Evolutionary conservation across 2,888 invertebrate species (phyloP).

Genomic region (Tenthredo notha): DNA sequence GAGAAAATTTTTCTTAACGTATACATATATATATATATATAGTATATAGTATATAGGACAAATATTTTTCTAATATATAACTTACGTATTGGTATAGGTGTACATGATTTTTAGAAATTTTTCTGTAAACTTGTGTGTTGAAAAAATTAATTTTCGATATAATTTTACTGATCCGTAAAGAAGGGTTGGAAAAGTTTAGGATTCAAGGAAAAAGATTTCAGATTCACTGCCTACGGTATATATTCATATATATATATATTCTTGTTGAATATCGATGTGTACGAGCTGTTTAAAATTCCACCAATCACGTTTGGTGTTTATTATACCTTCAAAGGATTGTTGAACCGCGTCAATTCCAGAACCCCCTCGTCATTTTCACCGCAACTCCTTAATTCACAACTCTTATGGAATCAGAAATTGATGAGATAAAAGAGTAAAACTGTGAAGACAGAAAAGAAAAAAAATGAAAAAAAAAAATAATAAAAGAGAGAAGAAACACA

Average conservation of each 20-base stretch:
- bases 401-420: background rate
- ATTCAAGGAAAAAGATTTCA: slow-evolving; percentile 31
- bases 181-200: background rate
- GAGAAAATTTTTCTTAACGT: background rate
- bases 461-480: background rate
- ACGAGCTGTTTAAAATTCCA: slow-evolving; percentile 35
- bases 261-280: slow-evolving; percentile 40
- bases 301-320: slow-evolving; percentile 44
- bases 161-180: slow-evolving; percentile 6
- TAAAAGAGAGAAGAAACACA: background rate
- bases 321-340: slow-evolving; percentile 45
- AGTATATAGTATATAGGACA: too few species aligned
- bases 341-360: slow-evolving; percentile 40
- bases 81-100: too few species aligned
- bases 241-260: slow-evolving; percentile 23
- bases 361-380: background rate
- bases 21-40: too few species aligned
- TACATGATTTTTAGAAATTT: background rate
- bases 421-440: background rate
- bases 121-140: background rate
- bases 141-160: slow-evolving; percentile 30
- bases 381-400: background rate
- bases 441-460: background rate
- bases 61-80: background rate
- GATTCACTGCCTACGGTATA: slow-evolving; percentile 3